These are phyloP conservation scores for Drosophila nr. medialis DNA, from an alignment of 2,888 invertebrate species.

Conservation along the genomic window DNA sequence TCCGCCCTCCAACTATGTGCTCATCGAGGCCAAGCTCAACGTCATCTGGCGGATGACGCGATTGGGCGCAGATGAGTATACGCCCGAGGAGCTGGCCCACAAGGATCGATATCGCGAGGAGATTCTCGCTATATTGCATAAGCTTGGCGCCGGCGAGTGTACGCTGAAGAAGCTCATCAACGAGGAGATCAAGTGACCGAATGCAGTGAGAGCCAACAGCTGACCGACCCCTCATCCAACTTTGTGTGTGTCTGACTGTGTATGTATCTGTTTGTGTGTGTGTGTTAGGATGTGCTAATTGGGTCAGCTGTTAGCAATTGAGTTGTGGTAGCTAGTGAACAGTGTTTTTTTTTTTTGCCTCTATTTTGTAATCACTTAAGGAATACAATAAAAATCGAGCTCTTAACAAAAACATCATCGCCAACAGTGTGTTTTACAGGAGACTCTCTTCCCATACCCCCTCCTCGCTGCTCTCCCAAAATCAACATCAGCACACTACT, in stretches of 20 bases:
- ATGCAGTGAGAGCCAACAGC: conserved; percentile 55
- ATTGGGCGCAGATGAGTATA: conserved; percentile 71
- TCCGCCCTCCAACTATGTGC: conserved; percentile 83
- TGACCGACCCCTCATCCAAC: conserved; percentile 1
- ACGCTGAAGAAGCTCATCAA: conserved; percentile 82
- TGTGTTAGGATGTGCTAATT: conserved; percentile 14
- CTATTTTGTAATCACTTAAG: conserved; percentile 51
- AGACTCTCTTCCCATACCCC: not conserved
- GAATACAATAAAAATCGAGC: conserved; percentile 55
- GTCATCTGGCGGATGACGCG: conserved; percentile 84
- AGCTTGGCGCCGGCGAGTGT: conserved; percentile 84
- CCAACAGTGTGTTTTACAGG: not conserved
- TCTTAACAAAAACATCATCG: conserved; percentile 10
- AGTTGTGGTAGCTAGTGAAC: conserved; percentile 35
- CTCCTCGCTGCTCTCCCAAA: not conserved
- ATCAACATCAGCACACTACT: not conserved
- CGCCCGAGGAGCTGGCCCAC: conserved; percentile 77
- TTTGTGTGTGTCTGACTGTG: conserved; percentile 13
- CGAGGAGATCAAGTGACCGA: conserved; percentile 78
- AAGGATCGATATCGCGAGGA: conserved; percentile 83
- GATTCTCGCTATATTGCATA: conserved; percentile 81
- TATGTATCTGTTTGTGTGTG: conserved; percentile 14
- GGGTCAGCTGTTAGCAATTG: conserved; percentile 21
- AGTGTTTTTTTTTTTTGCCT: conserved; percentile 22
- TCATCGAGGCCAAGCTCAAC: conserved; percentile 84